Conservation (phyloP, 1,140 invertebrate species). For the Onthophagus taurus region DNA sequence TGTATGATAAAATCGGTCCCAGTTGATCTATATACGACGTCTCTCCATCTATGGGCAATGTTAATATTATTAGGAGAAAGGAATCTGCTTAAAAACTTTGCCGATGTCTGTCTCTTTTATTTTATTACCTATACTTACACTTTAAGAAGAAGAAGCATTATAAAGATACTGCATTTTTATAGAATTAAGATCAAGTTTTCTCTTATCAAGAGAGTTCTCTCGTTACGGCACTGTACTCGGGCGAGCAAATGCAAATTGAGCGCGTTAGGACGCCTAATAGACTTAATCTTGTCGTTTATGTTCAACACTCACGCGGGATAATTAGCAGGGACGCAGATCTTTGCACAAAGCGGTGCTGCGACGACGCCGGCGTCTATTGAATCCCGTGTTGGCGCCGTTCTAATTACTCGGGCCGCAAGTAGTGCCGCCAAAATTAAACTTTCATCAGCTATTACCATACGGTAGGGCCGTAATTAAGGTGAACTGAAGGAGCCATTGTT, state of each 20-base stretch:
- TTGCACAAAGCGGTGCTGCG: slow-evolving; percentile 23
- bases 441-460: slow-evolving; percentile 40
- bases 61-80: too few species aligned
- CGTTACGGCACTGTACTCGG: slow-evolving; percentile 18
- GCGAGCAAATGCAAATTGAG: slow-evolving; percentile 33
- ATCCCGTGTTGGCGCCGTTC: slow-evolving; percentile 32
- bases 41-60: too few species aligned
- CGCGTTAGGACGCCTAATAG: slow-evolving; percentile 36
- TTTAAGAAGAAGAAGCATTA: too few species aligned
- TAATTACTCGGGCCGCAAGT: slow-evolving; percentile 37
- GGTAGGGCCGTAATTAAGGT: slow-evolving; percentile 39
- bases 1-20: too few species aligned
- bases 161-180: too few species aligned
- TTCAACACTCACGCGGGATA: slow-evolving; percentile 36
- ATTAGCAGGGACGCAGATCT: slow-evolving; percentile 34
- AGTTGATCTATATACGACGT: too few species aligned
- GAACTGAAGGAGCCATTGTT: slow-evolving; percentile 31
- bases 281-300: slow-evolving; percentile 38
- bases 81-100: too few species aligned
- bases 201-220: too few species aligned
- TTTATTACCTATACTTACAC: too few species aligned
- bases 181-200: too few species aligned
- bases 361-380: slow-evolving; percentile 25
- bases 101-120: too few species aligned
- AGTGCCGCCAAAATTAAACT: slow-evolving; percentile 39